Evolutionary conservation across 2,797 vertebrate genomes (phyloP).

Genomic region (Micropoecilia bifurca): DNA sequence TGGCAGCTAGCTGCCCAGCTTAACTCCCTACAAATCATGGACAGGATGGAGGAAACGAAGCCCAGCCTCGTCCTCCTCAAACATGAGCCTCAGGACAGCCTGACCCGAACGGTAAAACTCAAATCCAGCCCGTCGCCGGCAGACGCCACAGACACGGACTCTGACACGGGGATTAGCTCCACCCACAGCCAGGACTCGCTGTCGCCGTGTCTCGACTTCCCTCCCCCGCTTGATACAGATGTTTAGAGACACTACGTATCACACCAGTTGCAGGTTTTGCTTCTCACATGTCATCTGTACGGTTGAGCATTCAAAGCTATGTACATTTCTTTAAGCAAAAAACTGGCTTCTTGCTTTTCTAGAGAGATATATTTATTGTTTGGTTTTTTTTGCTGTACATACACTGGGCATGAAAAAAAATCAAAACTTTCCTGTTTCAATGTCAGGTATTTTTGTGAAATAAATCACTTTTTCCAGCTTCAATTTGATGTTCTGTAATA

Average conservation of each 20-base stretch:
- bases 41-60: conserved; percentile 61
- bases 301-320: not conserved
- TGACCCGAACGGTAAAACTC: conserved; percentile 66
- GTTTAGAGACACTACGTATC: conserved; percentile 60
- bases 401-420: not conserved
- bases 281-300: conserved; percentile 6
- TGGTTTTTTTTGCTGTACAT: not conserved
- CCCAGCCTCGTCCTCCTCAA: conserved; percentile 56
- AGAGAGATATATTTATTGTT: not conserved
- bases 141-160: conserved; percentile 93
- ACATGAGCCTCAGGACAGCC: conserved; percentile 60
- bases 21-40: conserved; percentile 77
- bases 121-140: conserved; percentile 78
- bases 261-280: conserved; percentile 6
- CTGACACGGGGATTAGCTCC: conserved; percentile 97
- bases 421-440: not conserved
- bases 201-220: conserved; percentile 83
- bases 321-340: not conserved
- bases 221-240: conserved; percentile 78
- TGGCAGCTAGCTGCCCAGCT: conserved; percentile 89
- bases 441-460: not conserved
- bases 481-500: not conserved
- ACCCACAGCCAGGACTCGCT: conserved; percentile 97
- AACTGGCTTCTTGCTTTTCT: not conserved
- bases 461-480: not conserved